These are phyloP conservation scores for Laodelphax striatellus DNA, from an alignment of 1,140 invertebrate genomes.

Conservation along the genomic window DNA sequence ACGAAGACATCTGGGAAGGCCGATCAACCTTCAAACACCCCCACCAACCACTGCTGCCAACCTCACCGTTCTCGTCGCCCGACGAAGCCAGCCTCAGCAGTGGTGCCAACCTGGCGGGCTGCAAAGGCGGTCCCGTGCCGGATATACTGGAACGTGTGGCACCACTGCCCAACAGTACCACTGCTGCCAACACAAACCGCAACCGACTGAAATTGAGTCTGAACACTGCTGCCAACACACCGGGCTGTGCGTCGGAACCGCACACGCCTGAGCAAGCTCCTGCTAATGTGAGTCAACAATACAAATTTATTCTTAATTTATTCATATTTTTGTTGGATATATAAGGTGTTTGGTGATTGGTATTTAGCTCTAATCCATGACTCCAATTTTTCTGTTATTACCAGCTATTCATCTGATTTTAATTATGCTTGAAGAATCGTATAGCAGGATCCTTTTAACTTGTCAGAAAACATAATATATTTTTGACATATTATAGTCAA, in stretches of 20 bases:
- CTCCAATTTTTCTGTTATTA: too few species aligned
- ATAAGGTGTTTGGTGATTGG: too few species aligned
- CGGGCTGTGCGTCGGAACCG: slow-evolving; percentile 7
- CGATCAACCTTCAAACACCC: slow-evolving; percentile 26
- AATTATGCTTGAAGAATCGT: too few species aligned
- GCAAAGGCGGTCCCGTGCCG: slow-evolving; percentile 23
- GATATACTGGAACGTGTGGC: slow-evolving; percentile 18
- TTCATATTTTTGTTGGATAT: too few species aligned
- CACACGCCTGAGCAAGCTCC: slow-evolving; percentile 11
- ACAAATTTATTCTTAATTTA: too few species aligned
- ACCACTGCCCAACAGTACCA: not conserved
- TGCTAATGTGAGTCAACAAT: not conserved
- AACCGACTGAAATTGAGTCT: slow-evolving; percentile 33
- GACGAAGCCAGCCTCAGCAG: slow-evolving; percentile 15
- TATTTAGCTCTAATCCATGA: too few species aligned
- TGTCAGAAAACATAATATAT: too few species aligned
- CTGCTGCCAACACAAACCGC: slow-evolving; percentile 19
- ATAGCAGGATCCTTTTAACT: too few species aligned
- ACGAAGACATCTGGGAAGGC: slow-evolving; percentile 84
- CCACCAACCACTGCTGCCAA: slow-evolving; percentile 4
- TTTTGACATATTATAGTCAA: too few species aligned
- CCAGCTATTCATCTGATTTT: too few species aligned
- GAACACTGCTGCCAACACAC: slow-evolving; percentile 23
- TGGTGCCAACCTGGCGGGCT: slow-evolving; percentile 22
- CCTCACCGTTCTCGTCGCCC: slow-evolving; percentile 19